Evolutionary conservation across 1,140 invertebrate species (phyloP).

Genomic region (Penaeus indicus): DNA sequence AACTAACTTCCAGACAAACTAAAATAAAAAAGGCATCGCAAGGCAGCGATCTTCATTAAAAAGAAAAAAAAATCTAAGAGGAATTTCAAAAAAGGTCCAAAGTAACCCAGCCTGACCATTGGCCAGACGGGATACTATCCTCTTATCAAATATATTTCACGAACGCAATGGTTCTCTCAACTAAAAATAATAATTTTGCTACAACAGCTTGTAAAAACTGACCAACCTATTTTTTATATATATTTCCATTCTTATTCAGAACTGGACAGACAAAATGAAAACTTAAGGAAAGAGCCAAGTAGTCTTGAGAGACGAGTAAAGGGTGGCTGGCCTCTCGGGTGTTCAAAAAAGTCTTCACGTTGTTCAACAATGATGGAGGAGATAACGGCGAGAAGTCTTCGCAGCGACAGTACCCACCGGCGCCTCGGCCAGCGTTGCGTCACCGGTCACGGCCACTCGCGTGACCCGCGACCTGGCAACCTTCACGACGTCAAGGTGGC

Average conservation of each 20-base stretch:
- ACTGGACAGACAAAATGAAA: slow-evolving; percentile 48
- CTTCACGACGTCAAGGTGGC: too few relatives aligned
- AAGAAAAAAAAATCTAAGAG: too few relatives aligned
- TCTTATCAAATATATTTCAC: slow-evolving; percentile 43
- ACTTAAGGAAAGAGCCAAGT: slow-evolving; percentile 33
- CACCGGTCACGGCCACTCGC: too few relatives aligned
- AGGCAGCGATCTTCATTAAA: too few relatives aligned
- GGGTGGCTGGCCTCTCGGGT: slow-evolving; percentile 51
- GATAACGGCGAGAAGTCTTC: neutral
- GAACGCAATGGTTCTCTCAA: slow-evolving; percentile 18
- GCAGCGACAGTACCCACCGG: neutral
- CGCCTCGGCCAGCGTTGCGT: too few relatives aligned
- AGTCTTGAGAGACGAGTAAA: slow-evolving; percentile 41
- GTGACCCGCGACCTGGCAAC: too few relatives aligned
- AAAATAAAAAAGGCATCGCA: slow-evolving; percentile 47
- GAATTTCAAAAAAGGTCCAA: too few relatives aligned
- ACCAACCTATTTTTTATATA: slow-evolving; percentile 49
- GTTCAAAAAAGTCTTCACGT: neutral
- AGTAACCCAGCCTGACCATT: too few relatives aligned
- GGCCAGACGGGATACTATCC: too few relatives aligned
- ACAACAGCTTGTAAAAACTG: slow-evolving; percentile 32
- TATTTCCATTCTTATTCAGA: slow-evolving; percentile 36
- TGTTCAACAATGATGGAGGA: neutral
- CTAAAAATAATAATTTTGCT: slow-evolving; percentile 30
- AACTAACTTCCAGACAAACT: slow-evolving; percentile 46